A percentile compares a stretch with the other conserved stretches of the same genome.
These are phyloP conservation scores for Aurelia aurita complex sp. Pacific DNA, from an alignment of 30 jellyfish, hydroid and myxozoan genomes.

Conservation along the genomic window DNA sequence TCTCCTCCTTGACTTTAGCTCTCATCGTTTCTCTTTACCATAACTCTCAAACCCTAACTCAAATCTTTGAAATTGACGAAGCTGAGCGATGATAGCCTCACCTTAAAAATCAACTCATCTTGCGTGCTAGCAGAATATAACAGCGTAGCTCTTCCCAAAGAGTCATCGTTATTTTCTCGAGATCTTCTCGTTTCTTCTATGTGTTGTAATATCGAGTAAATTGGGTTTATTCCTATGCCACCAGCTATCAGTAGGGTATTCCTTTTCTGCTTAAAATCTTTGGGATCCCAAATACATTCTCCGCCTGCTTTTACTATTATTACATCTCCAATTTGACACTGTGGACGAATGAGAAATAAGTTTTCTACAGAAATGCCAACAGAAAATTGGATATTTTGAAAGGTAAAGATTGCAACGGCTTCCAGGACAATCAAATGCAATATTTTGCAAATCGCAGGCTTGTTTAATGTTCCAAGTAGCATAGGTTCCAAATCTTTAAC, in stretches of 20 bases:
- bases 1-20: too few species aligned
- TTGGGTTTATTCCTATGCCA: constrained; percentile 95
- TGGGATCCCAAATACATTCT: constrained; percentile 50
- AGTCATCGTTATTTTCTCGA: neutral
- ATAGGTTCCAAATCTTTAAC: too few species aligned
- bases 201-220: constrained; percentile 65
- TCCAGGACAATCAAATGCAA: too few species aligned
- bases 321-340: constrained; percentile 80
- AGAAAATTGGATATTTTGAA: too few species aligned
- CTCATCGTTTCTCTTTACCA: too few species aligned
- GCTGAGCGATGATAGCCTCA: neutral
- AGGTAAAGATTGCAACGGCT: too few species aligned
- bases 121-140: constrained; percentile 71
- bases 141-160: constrained; percentile 14
- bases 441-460: too few species aligned
- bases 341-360: neutral
- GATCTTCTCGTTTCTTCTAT: constrained; percentile 17
- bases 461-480: too few species aligned
- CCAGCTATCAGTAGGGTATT: constrained; percentile 80
- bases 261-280: neutral
- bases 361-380: too few species aligned
- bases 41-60: too few species aligned
- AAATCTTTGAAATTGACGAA: too few species aligned
- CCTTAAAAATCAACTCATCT: constrained; percentile 90
- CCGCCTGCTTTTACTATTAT: constrained; percentile 87